phyloP scores from a whole-genome alignment of 92 coral and sea anemone species.

The Palythoa heliodiscus region DNA sequence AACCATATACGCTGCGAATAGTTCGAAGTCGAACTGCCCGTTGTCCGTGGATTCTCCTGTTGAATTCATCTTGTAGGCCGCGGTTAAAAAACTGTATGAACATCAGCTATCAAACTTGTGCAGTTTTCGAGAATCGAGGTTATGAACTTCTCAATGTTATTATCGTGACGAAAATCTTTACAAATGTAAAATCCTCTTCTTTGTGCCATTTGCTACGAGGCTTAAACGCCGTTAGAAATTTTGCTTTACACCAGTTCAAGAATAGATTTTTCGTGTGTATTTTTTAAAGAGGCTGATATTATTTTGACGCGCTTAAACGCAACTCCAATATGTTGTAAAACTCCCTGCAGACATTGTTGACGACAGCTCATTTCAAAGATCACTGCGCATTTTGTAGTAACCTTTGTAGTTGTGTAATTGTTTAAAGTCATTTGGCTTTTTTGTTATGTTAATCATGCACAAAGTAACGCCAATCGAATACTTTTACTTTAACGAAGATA shows the following conservation, averaged over 20 bases:
- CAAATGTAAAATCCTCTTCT: not conserved
- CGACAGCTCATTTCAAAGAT: not conserved
- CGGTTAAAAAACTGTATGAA: not conserved
- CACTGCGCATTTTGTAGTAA: conserved; percentile 10
- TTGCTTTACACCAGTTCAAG: not conserved
- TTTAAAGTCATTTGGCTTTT: conserved; percentile 5
- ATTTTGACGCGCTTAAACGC: not conserved
- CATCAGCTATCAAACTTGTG: not conserved
- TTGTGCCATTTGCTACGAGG: not conserved
- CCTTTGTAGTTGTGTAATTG: not conserved
- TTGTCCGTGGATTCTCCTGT: conserved; percentile 50
- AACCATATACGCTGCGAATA: conserved; percentile 78
- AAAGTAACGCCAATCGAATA: not conserved
- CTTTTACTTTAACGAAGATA: not conserved
- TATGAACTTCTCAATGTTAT: not conserved
- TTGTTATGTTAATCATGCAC: conserved; percentile 30
- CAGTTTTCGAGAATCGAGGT: not conserved
- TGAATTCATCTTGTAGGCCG: conserved; percentile 55
- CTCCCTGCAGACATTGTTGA: not conserved
- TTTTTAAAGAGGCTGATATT: not conserved
- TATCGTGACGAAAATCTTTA: not conserved
- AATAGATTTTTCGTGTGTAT: not conserved
- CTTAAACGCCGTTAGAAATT: not conserved
- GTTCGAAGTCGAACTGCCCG: conserved; percentile 65
- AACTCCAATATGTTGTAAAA: not conserved